phyloP scores from a whole-genome alignment of 2,888 invertebrate species.

The Subacronicta megacephala region DNA sequence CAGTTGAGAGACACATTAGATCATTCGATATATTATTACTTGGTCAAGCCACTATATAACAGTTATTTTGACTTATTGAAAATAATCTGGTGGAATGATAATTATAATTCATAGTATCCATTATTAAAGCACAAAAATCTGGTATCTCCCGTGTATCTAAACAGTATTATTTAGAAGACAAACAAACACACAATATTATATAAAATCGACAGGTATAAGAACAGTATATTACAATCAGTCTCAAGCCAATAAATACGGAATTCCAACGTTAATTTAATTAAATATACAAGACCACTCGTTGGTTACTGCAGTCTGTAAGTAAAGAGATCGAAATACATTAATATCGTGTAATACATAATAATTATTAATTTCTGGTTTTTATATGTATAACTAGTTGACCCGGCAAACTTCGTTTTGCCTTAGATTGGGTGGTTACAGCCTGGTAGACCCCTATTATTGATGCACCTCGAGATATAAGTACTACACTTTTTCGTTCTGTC shows the following conservation, averaged over 20 bases:
- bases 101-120: not conserved
- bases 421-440: too few relatives aligned
- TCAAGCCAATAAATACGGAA: constrained; percentile 80
- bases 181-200: constrained; percentile 66
- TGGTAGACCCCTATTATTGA: too few relatives aligned
- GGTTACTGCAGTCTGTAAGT: constrained; percentile 51
- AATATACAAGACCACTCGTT: constrained; percentile 63
- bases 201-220: constrained; percentile 72
- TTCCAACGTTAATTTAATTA: constrained; percentile 69
- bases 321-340: constrained; percentile 9
- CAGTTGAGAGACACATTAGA: too few relatives aligned
- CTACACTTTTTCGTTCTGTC: too few relatives aligned
- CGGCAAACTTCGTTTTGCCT: too few relatives aligned
- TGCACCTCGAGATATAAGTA: too few relatives aligned
- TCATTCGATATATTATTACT: too few relatives aligned
- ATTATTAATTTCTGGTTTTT: too few relatives aligned
- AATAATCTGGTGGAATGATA: too few relatives aligned
- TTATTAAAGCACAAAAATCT: not conserved
- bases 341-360: constrained; percentile 1
- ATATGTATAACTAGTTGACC: too few relatives aligned
- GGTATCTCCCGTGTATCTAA: constrained; percentile 30
- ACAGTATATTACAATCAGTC: constrained; percentile 83
- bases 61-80: not conserved
- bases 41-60: not conserved
- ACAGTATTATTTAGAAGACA: constrained; percentile 53